Conservation (phyloP, 53 echinoderm and acorn worm genomes). For the Henricia sp. region DNA sequence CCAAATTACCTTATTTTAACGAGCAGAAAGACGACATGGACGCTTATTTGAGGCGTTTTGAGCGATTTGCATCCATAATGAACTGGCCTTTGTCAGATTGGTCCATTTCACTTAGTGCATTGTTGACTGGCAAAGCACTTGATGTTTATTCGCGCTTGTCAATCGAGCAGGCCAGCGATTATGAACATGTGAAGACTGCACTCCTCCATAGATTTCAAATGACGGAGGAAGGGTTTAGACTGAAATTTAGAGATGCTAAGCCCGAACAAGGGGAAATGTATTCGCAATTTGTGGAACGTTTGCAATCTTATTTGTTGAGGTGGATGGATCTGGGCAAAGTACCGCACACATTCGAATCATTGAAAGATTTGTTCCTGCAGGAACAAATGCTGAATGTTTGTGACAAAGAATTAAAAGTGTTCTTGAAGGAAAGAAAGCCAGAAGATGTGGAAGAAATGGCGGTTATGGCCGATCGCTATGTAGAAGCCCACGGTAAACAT, state of each 20-base stretch:
- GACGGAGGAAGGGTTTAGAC: conserved; percentile 67
- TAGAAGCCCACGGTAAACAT: conserved; percentile 55
- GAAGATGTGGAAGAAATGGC: conserved; percentile 40
- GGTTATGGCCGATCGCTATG: conserved; percentile 55
- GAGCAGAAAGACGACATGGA: conserved; percentile 70
- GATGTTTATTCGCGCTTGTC: conserved; percentile 61
- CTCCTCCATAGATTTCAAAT: conserved; percentile 60
- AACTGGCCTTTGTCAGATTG: conserved; percentile 59
- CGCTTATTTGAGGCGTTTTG: conserved; percentile 69
- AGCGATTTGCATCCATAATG: conserved; percentile 57
- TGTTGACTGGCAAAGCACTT: conserved; percentile 68
- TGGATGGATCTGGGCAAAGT: conserved; percentile 69
- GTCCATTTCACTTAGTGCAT: conserved; percentile 62
- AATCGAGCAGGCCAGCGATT: conserved; percentile 54
- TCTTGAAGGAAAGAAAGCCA: conserved; percentile 67
- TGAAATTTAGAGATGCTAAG: conserved; percentile 51
- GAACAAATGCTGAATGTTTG: conserved; percentile 69
- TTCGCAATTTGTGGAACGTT: conserved; percentile 48
- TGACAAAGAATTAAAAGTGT: conserved; percentile 54
- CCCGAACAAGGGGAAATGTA: conserved; percentile 55
- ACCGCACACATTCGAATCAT: conserved; percentile 17
- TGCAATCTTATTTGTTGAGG: conserved; percentile 45
- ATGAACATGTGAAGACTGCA: conserved; percentile 36
- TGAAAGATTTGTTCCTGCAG: conserved; percentile 51
- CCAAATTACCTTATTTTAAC: conserved; percentile 69